phyloP scores from a whole-genome alignment of 1,140 invertebrate species.

The Diachasmimorpha longicaudata region DNA sequence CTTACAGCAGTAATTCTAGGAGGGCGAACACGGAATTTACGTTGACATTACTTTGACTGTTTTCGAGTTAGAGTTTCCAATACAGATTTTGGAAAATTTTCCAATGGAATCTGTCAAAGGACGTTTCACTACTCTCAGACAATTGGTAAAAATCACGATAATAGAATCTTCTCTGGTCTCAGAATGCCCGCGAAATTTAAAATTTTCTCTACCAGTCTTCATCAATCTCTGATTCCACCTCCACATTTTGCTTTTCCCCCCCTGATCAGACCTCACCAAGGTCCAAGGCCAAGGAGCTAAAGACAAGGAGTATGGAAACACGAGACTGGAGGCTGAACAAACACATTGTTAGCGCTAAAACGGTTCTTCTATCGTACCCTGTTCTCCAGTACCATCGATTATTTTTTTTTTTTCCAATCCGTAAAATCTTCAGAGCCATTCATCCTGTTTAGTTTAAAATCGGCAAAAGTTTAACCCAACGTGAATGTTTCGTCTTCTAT shows the following conservation, averaged over 20 bases:
- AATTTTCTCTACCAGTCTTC: background rate
- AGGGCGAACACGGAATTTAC: no score
- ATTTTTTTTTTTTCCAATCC: background rate
- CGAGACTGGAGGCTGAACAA: slow-evolving; percentile 18
- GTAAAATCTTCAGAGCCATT: background rate
- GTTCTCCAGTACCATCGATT: background rate
- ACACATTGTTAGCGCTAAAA: slow-evolving; percentile 30
- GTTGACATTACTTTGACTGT: no score
- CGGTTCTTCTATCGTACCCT: slow-evolving; percentile 21
- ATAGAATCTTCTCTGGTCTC: no score
- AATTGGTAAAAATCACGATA: no score
- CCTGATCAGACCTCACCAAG: background rate
- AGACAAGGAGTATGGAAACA: slow-evolving; percentile 5
- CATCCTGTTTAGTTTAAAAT: slow-evolving; percentile 29
- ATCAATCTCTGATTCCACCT: background rate
- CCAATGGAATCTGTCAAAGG: no score
- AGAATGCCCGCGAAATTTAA: background rate
- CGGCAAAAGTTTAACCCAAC: slow-evolving; percentile 11
- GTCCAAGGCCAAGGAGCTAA: background rate
- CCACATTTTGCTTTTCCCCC: background rate
- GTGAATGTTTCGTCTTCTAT: background rate
- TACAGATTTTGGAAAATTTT: no score
- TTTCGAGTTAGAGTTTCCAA: no score
- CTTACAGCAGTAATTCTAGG: no score
- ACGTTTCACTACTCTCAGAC: no score